Conservation (phyloP, 92 coral and sea anemone species). For the Epizoanthus scotinus region DNA sequence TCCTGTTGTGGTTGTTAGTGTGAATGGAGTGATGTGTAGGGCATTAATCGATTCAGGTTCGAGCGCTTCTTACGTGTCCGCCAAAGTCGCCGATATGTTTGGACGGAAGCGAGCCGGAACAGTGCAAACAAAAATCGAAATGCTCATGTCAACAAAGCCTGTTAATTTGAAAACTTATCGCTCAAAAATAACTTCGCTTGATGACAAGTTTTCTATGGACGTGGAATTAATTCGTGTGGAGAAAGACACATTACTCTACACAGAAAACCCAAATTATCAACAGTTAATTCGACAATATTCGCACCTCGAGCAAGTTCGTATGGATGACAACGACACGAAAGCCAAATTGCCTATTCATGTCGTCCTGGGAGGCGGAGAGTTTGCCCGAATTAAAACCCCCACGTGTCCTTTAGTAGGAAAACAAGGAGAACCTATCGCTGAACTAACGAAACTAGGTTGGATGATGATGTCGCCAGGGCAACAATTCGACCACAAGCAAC, state of each 20-base stretch:
- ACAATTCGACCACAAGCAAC: background rate
- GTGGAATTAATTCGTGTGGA: constrained; percentile 7
- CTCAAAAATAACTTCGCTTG: constrained; percentile 1
- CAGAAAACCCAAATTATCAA: background rate
- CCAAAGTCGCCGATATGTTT: constrained; percentile 16
- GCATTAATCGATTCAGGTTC: constrained; percentile 38
- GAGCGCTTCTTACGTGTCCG: constrained; percentile 41
- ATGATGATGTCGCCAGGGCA: constrained; percentile 33
- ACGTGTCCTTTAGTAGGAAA: constrained; percentile 22
- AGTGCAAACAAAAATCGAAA: constrained; percentile 32
- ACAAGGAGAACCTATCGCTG: constrained; percentile 25
- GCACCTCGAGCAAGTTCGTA: background rate
- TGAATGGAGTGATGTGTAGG: constrained; percentile 32
- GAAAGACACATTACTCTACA: constrained; percentile 5
- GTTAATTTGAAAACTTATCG: constrained; percentile 11
- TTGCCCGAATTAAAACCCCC: constrained; percentile 24
- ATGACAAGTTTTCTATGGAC: background rate
- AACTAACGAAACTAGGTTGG: constrained; percentile 35
- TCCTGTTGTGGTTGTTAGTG: constrained; percentile 24
- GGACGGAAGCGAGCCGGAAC: background rate
- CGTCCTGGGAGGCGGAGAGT: constrained; percentile 40
- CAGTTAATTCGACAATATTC: constrained; percentile 22
- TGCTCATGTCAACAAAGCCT: no score
- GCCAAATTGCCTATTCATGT: constrained; percentile 22
- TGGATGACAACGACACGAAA: constrained; percentile 29